phyloP scores from a whole-genome alignment of 2,888 invertebrate species.

The Conomelus anceps region DNA sequence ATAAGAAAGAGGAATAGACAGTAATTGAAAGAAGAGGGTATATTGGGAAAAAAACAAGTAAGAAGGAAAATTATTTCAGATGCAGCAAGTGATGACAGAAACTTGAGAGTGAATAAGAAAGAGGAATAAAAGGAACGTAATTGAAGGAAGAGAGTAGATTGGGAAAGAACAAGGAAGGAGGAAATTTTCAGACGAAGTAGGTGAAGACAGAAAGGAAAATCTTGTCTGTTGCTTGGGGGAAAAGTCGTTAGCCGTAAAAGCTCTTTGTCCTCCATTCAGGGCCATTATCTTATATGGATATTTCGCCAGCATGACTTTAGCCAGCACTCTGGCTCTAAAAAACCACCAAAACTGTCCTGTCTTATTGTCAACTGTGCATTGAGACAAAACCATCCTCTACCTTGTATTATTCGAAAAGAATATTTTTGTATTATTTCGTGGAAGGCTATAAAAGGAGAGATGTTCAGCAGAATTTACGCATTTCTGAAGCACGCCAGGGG shows the following conservation, averaged over 20 bases:
- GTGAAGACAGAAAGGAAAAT: background rate
- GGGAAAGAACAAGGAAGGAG: background rate
- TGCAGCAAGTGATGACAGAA: background rate
- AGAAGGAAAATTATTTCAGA: background rate
- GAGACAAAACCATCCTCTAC: too few relatives aligned
- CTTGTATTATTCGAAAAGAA: too few relatives aligned
- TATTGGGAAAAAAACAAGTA: too few relatives aligned
- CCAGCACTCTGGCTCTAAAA: too few relatives aligned
- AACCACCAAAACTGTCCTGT: too few relatives aligned
- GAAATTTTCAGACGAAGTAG: background rate
- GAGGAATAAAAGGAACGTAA: background rate
- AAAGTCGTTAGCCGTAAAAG: background rate
- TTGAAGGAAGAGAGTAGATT: background rate
- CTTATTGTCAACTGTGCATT: too few relatives aligned
- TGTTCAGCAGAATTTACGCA: too few relatives aligned
- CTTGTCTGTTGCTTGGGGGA: background rate
- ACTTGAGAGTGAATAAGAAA: background rate
- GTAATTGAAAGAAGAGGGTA: background rate
- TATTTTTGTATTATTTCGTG: too few relatives aligned
- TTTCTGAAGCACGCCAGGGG: too few relatives aligned
- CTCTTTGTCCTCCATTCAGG: background rate
- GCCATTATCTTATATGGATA: background rate
- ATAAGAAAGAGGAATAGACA: too few relatives aligned
- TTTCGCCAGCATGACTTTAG: too few relatives aligned
- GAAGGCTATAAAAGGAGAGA: too few relatives aligned